These are phyloP conservation scores for Acrocephalus arundinaceus DNA, from an alignment of 2,113 vertebrate species.

Conservation along the genomic window DNA sequence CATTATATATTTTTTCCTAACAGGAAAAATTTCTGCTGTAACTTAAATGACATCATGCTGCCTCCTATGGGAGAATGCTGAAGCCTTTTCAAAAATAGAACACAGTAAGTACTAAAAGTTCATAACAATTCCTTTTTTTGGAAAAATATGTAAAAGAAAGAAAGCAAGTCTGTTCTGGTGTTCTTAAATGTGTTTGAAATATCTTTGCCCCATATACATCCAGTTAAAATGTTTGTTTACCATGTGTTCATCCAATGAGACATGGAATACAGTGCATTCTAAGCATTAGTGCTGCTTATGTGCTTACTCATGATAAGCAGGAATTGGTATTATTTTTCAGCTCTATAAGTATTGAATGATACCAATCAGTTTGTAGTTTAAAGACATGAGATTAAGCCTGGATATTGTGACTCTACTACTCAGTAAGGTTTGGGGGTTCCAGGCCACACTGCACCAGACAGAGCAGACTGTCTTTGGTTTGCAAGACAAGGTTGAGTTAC, in stretches of 20 bases:
- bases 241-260: background rate
- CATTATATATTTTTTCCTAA: background rate
- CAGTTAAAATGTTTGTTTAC: background rate
- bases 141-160: background rate
- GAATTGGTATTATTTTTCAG: background rate
- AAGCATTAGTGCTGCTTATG: background rate
- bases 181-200: background rate
- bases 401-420: background rate
- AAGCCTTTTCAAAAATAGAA: background rate
- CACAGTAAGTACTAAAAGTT: conserved; percentile 8
- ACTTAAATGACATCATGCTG: conserved; percentile 4
- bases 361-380: background rate
- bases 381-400: background rate
- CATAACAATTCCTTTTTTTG: background rate
- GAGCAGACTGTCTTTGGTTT: background rate
- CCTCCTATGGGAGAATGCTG: background rate
- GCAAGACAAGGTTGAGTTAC: background rate
- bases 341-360: background rate
- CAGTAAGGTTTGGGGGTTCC: background rate
- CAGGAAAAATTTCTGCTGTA: conserved; percentile 5
- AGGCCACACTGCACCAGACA: background rate
- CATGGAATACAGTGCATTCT: background rate
- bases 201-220: background rate
- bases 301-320: background rate
- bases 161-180: background rate